A percentile compares a stretch with the other conserved stretches of the same genome.
Evolutionary conservation across 1,140 invertebrate species (phyloP).

Genomic region (Lanistes nyassanus): DNA sequence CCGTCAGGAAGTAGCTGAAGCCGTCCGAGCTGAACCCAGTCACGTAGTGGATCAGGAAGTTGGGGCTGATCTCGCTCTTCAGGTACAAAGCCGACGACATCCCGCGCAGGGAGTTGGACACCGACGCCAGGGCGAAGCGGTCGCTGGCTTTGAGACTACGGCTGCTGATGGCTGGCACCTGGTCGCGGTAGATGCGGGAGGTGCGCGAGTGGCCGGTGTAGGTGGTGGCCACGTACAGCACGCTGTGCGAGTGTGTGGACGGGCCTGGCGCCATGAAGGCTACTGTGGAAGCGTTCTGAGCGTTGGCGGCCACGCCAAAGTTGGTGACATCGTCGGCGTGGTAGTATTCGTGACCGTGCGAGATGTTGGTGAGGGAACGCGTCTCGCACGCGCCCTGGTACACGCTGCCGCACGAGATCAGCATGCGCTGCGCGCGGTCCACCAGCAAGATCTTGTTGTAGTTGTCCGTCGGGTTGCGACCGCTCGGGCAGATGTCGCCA

Average conservation of each 20-base stretch:
- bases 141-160: slow-evolving; percentile 38
- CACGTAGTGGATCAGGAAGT: slow-evolving; percentile 84
- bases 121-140: slow-evolving; percentile 39
- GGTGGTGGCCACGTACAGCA: slow-evolving; percentile 52
- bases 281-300: slow-evolving; percentile 91
- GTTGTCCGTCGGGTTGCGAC: slow-evolving; percentile 82
- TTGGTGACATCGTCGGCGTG: slow-evolving; percentile 77
- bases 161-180: slow-evolving; percentile 45
- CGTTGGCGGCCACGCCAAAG: slow-evolving; percentile 90
- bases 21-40: slow-evolving; percentile 94
- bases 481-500: slow-evolving; percentile 57
- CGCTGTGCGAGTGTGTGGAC: slow-evolving; percentile 25
- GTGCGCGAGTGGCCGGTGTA: slow-evolving; percentile 40
- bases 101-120: slow-evolving; percentile 38
- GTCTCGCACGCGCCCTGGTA: slow-evolving; percentile 89
- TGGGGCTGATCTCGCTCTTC: slow-evolving; percentile 39
- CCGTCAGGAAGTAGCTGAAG: slow-evolving; percentile 96
- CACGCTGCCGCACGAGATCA: slow-evolving; percentile 92
- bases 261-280: slow-evolving; percentile 92
- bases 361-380: slow-evolving; percentile 88
- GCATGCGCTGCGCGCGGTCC: slow-evolving; percentile 86
- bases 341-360: slow-evolving; percentile 80
- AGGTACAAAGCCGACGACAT: slow-evolving; percentile 46
- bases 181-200: slow-evolving; percentile 32
- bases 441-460: slow-evolving; percentile 94